These are phyloP conservation scores for Nematostella vectensis DNA, from an alignment of 92 coral and sea anemone species.

Conservation along the genomic window DNA sequence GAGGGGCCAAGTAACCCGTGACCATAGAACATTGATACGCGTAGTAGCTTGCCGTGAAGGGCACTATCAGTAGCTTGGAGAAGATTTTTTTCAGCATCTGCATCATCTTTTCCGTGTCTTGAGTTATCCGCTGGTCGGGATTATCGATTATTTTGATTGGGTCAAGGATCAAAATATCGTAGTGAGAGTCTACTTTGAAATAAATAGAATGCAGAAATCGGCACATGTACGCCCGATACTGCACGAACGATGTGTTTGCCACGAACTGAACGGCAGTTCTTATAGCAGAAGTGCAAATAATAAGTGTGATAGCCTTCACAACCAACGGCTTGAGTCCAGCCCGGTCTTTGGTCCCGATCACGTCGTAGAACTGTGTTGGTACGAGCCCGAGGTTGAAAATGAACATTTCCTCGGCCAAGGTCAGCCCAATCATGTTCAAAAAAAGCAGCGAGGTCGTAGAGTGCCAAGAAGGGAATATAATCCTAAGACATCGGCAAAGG, in stretches of 20 bases:
- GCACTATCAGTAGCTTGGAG: constrained; percentile 62
- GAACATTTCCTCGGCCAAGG: constrained; percentile 75
- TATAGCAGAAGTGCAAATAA: constrained; percentile 49
- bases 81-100: constrained; percentile 48
- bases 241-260: constrained; percentile 53
- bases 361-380: constrained; percentile 80
- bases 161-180: constrained; percentile 69
- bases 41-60: constrained; percentile 76
- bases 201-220: constrained; percentile 53
- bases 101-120: constrained; percentile 78
- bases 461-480: constrained; percentile 65
- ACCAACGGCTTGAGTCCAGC: constrained; percentile 46
- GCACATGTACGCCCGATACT: constrained; percentile 63
- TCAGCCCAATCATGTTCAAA: constrained; percentile 56
- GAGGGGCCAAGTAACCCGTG: constrained; percentile 79
- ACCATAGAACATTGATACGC: constrained; percentile 86
- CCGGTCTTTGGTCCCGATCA: constrained; percentile 56
- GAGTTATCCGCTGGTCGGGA: constrained; percentile 87
- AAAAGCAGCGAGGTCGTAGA: constrained; percentile 68
- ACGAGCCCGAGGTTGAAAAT: constrained; percentile 84
- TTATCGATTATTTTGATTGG: constrained; percentile 69
- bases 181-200: constrained; percentile 58
- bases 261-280: constrained; percentile 66
- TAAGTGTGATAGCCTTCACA: constrained; percentile 37
- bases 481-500: constrained; percentile 56